Conservation (phyloP, 2,797 vertebrate genomes). For the Pyrocephalus nanus region DNA sequence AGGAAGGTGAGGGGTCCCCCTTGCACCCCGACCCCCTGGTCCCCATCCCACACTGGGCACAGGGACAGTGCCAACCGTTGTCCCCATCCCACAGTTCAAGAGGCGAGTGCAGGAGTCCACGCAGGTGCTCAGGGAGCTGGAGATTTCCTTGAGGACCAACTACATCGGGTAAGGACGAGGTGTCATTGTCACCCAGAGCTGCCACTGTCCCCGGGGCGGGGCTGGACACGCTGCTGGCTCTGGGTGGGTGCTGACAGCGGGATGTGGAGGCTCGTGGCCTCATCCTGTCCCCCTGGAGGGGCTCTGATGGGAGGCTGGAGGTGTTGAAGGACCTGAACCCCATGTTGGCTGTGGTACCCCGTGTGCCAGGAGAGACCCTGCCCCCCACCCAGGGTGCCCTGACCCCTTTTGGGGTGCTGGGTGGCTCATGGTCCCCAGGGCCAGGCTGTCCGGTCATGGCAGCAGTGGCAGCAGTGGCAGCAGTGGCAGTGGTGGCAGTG, state of each 20-base stretch:
- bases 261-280: background rate
- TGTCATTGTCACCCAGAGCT: rapidly evolving
- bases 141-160: slow-evolving; percentile 95
- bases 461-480: background rate
- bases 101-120: slow-evolving; percentile 89
- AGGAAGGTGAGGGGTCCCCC: slow-evolving; percentile 81
- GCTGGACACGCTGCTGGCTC: background rate
- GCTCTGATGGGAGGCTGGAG: background rate
- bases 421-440: background rate
- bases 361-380: background rate
- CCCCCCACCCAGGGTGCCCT: background rate
- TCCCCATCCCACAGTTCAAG: slow-evolving; percentile 81
- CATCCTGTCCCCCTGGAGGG: background rate
- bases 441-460: background rate
- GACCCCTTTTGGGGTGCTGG: background rate
- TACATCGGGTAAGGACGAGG: slow-evolving; percentile 87
- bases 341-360: background rate
- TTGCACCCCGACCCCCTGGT: background rate
- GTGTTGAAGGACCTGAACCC: background rate
- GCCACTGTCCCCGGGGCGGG: background rate
- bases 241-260: background rate
- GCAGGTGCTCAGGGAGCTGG: slow-evolving; percentile 89
- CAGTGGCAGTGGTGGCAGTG: background rate
- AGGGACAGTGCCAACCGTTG: background rate
- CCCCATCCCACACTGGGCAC: rapidly evolving